Percentiles rank a stretch among this genome's conserved stretches.
Evolutionary conservation across 2,797 vertebrate genomes (phyloP).

Genomic region (Acanthornis magna): DNA sequence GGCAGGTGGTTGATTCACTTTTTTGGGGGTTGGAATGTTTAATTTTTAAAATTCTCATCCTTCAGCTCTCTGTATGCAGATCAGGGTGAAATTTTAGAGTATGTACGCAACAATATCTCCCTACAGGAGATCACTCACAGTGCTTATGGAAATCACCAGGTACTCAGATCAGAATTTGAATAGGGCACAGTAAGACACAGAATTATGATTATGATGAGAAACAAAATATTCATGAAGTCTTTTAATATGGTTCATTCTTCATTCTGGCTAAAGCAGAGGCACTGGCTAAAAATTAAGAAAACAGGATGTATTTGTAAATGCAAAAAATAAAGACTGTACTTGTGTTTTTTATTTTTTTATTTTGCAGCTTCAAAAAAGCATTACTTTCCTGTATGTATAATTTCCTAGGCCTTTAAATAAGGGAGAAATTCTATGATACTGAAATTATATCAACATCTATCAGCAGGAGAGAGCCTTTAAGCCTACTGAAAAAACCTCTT

Average conservation of each 20-base stretch:
- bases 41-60: background rate
- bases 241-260: background rate
- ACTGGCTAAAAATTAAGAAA: background rate
- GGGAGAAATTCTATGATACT: background rate
- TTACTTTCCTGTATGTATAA: background rate
- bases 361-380: background rate
- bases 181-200: background rate
- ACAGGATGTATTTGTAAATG: background rate
- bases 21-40: background rate
- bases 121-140: background rate
- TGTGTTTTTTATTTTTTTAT: background rate
- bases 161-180: background rate
- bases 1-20: background rate
- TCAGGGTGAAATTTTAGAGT: background rate
- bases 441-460: background rate
- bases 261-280: background rate
- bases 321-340: background rate
- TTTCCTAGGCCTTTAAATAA: background rate
- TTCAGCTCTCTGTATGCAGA: background rate
- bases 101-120: background rate
- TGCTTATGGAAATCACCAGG: background rate
- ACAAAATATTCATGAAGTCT: background rate
- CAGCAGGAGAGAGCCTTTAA: background rate
- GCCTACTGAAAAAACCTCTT: background rate
- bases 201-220: background rate